Percentiles rank a stretch among this genome's conserved stretches.
Evolutionary conservation across 2,888 invertebrate genomes (phyloP).

Genomic region (Morinoia aosen): DNA sequence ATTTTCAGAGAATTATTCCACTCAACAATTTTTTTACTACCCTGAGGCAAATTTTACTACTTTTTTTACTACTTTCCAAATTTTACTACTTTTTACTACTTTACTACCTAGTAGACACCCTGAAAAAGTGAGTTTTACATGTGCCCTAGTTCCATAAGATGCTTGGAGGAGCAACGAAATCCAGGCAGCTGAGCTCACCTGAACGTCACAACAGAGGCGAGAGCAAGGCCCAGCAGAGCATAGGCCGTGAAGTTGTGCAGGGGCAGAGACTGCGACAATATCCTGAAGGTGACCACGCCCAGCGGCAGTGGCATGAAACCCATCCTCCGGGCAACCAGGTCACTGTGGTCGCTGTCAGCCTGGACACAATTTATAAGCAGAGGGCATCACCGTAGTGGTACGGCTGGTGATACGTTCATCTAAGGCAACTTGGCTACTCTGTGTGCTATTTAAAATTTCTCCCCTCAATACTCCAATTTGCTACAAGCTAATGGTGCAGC

Average conservation of each 20-base stretch:
- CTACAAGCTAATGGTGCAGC: too few species aligned
- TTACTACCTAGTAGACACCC: too few species aligned
- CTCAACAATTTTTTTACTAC: too few species aligned
- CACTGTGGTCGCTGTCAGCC: slow-evolving; percentile 97
- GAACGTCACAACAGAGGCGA: slow-evolving; percentile 81
- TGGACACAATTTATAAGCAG: slow-evolving; percentile 68
- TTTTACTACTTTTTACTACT: too few species aligned
- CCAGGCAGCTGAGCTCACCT: slow-evolving; percentile 71
- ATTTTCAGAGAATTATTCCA: too few species aligned
- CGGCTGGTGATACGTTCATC: background rate
- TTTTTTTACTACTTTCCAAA: too few species aligned
- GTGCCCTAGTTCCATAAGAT: too few species aligned
- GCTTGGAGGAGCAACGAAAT: too few species aligned
- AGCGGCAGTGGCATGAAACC: slow-evolving; percentile 98
- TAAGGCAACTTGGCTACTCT: background rate
- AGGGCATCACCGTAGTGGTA: background rate
- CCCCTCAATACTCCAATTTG: too few species aligned
- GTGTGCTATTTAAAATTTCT: too few species aligned
- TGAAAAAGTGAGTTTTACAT: too few species aligned
- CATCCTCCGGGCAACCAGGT: slow-evolving; percentile 95
- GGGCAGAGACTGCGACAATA: slow-evolving; percentile 86
- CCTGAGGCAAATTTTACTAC: too few species aligned
- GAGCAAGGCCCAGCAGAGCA: slow-evolving; percentile 82
- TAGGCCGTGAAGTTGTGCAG: slow-evolving; percentile 81
- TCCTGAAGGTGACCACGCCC: slow-evolving; percentile 91